Base-by-base conservation (phyloP, 1,140 invertebrate genomes). In the Zeugodacus cucurbitae region DNA sequence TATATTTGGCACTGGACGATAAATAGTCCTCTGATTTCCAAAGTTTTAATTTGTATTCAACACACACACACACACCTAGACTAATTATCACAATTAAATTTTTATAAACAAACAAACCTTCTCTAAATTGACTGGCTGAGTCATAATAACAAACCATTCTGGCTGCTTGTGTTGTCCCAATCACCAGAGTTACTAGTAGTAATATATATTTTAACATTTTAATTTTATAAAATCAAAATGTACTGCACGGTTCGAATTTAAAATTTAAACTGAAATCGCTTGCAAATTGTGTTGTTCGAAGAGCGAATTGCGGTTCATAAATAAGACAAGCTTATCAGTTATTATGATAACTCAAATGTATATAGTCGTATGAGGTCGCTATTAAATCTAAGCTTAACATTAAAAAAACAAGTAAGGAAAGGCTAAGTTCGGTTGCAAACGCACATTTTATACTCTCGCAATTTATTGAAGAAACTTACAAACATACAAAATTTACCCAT, bases 61-160 rank as follows among this genome's bases (percentile, higher is more conserved):
- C 44, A 48, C 1, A 48, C 1, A 1, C 3, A 10, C 10, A 7
- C 3, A 2, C 3, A 48, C 0, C 2, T 48, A 48, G 11, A 48
- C 44, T 3, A 54, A 54, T 54, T 4, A 54, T 54, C 48, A 17
- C 48, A 20, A 20, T 2, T 3, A 54, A 3, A 3, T 54, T 11
- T 22, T 6, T 82, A 41, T 82, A 54, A 26, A 7, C 37, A 22
- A 26, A 20, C 67, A 20, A 29, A 82, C 74, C 74, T 82, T 82
- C 74, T 82, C 74, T 44, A 48, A 48, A 41, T 26, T 82, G 41
- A 11, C 74, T 82, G 7, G 74, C 8, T n/a, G 74, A 82, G 22
- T 82, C 74, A 82, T 82, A 82, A 48, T 82, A 82, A 37, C 86
- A 87, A 59, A 87, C 57, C 54, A 87, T 59, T 26, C 22, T 59